These are phyloP conservation scores for Creontiades dilutus DNA, from an alignment of 2,888 invertebrate species.

Conservation along the genomic window DNA sequence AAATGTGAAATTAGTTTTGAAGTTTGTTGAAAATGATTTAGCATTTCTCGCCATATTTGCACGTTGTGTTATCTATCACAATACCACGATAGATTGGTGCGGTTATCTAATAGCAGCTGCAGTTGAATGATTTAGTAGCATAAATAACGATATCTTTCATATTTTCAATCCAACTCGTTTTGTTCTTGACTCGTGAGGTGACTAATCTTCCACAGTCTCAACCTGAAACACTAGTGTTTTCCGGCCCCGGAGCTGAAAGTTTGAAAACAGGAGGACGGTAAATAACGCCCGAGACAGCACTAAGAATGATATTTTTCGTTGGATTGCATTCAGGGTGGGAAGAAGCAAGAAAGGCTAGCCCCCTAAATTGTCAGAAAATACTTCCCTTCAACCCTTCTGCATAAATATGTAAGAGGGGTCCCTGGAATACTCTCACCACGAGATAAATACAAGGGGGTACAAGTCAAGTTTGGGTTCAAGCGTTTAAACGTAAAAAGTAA, in stretches of 20 bases:
- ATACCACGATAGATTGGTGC: too few species aligned
- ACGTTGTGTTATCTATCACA: too few species aligned
- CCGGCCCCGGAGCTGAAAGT: neutral
- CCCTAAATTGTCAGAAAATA: conserved; percentile 64
- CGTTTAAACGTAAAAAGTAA: conserved; percentile 55
- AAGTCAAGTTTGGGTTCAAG: conserved; percentile 51
- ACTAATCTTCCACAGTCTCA: neutral
- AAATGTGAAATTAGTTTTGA: too few species aligned
- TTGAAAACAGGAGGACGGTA: neutral
- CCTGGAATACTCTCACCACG: conserved; percentile 40
- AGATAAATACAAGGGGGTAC: conserved; percentile 63
- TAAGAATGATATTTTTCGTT: conserved; percentile 32
- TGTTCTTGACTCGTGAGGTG: neutral
- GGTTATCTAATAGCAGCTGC: too few species aligned
- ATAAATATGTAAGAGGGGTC: conserved; percentile 68
- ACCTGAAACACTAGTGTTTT: neutral
- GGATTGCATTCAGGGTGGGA: conserved; percentile 27
- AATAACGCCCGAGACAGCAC: conserved; percentile 1
- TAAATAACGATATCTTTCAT: too few species aligned
- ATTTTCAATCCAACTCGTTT: neutral
- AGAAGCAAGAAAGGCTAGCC: conserved; percentile 22
- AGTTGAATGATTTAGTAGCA: too few species aligned
- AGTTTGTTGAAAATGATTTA: too few species aligned
- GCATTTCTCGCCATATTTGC: too few species aligned
- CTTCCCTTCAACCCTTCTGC: conserved; percentile 53